Evolutionary conservation across 2,113 vertebrate genomes (phyloP).

Genomic region (Toxostoma redivivum): DNA sequence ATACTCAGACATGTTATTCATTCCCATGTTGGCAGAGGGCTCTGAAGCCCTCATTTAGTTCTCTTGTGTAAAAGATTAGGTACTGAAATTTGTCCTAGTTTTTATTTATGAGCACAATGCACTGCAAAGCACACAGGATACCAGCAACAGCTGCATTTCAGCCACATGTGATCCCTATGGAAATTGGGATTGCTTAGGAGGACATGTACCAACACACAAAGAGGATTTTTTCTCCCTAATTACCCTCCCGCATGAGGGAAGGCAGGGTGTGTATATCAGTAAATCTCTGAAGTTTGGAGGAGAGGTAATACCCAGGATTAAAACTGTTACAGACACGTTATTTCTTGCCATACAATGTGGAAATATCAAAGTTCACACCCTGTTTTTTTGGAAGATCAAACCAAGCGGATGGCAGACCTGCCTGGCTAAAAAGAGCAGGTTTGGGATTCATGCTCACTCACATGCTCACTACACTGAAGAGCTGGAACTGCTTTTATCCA

Average conservation of each 20-base stretch:
- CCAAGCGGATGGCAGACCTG: background rate
- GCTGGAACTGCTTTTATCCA: background rate
- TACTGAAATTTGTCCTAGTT: background rate
- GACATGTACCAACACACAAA: constrained; percentile 30
- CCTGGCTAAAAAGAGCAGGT: background rate
- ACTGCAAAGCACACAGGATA: background rate
- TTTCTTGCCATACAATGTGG: constrained; percentile 32
- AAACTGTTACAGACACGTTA: constrained; percentile 45
- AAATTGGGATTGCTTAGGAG: background rate
- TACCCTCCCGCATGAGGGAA: background rate
- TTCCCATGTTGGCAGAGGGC: background rate
- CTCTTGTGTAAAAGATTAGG: background rate
- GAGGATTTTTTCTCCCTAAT: constrained; percentile 24
- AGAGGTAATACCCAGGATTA: constrained; percentile 49
- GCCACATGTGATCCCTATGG: background rate
- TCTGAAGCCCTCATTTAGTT: background rate
- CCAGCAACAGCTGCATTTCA: background rate
- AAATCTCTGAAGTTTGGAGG: constrained; percentile 41
- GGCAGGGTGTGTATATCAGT: constrained; percentile 45
- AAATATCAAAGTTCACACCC: constrained; percentile 57
- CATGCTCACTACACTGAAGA: rapidly evolving
- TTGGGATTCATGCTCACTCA: background rate
- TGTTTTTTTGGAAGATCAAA: constrained; percentile 42
- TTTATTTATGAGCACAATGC: background rate
- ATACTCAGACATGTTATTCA: background rate